Percentiles rank a stretch among this genome's conserved stretches.
These are phyloP conservation scores for Amia ocellicauda DNA, from an alignment of 2,113 vertebrate species.

Conservation along the genomic window DNA sequence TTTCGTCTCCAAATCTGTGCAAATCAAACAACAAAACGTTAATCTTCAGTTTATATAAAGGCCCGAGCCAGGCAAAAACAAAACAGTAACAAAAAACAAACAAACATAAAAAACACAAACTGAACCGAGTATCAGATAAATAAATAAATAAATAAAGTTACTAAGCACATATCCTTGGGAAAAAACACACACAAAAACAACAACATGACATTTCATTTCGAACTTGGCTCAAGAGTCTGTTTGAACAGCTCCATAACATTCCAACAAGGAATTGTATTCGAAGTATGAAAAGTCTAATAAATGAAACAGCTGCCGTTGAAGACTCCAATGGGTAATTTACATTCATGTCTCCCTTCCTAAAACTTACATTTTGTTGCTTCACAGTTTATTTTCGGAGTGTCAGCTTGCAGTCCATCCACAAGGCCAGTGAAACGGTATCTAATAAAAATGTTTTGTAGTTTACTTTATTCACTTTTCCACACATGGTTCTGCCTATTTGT, in stretches of 20 bases:
- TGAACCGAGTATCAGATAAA: slow-evolving; percentile 1
- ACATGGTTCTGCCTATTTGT: slow-evolving; percentile 66
- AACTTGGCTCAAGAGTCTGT: slow-evolving; percentile 5
- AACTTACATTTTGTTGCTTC: slow-evolving; percentile 35
- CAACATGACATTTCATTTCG: slow-evolving; percentile 9
- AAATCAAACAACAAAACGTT: no score
- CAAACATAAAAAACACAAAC: no score
- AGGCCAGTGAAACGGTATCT: slow-evolving; percentile 67
- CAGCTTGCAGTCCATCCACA: slow-evolving; percentile 64
- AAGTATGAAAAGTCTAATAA: no score
- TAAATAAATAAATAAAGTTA: neutral
- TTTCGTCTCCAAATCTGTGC: no score
- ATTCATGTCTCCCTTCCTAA: slow-evolving; percentile 33
- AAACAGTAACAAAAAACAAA: neutral
- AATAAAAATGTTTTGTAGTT: slow-evolving; percentile 76
- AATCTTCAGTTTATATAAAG: no score
- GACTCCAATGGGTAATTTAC: slow-evolving; percentile 35
- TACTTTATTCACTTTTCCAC: slow-evolving; percentile 69
- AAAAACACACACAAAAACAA: neutral
- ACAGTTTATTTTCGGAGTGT: slow-evolving; percentile 67
- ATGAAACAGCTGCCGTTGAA: slow-evolving; percentile 32
- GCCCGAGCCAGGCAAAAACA: neutral
- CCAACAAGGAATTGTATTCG: neutral
- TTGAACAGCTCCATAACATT: neutral
- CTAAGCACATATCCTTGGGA: slow-evolving; percentile 1